Evolutionary conservation across 2,888 invertebrate genomes (phyloP).

Genomic region (Oligia strigilis): DNA sequence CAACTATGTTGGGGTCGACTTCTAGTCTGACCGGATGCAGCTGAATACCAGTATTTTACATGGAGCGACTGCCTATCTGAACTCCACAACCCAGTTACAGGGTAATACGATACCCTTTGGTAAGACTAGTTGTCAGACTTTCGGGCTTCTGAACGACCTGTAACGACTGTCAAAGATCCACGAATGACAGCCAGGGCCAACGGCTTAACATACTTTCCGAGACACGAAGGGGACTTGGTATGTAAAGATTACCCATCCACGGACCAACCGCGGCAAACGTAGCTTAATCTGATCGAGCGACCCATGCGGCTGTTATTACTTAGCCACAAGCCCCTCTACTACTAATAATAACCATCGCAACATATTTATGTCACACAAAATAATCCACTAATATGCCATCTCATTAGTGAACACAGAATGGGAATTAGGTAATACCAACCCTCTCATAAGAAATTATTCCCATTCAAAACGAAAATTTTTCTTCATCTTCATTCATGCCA

Average conservation of each 20-base stretch:
- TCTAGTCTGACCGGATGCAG: not conserved
- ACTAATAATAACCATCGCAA: not conserved
- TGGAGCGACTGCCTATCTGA: not conserved
- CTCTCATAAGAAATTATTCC: constrained; percentile 22
- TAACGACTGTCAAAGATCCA: not conserved
- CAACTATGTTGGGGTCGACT: not conserved
- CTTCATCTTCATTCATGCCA: constrained; percentile 19
- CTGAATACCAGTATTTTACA: not conserved
- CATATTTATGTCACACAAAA: constrained; percentile 5
- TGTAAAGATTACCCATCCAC: not conserved
- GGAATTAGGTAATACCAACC: constrained; percentile 5
- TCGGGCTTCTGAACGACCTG: not conserved
- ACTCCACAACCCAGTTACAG: not conserved
- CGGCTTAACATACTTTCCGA: not conserved
- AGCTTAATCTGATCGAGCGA: not conserved
- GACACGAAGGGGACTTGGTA: not conserved
- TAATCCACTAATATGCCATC: not conserved
- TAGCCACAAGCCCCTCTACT: not conserved
- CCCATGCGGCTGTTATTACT: too few relatives aligned
- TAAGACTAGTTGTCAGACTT: not conserved
- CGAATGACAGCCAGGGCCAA: not conserved
- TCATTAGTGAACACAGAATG: constrained; percentile 20
- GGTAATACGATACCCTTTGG: not conserved
- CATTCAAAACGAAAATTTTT: constrained; percentile 18
- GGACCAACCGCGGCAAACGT: not conserved